phyloP scores from a whole-genome alignment of 2,113 vertebrate genomes.

The Thermophis baileyi region DNA sequence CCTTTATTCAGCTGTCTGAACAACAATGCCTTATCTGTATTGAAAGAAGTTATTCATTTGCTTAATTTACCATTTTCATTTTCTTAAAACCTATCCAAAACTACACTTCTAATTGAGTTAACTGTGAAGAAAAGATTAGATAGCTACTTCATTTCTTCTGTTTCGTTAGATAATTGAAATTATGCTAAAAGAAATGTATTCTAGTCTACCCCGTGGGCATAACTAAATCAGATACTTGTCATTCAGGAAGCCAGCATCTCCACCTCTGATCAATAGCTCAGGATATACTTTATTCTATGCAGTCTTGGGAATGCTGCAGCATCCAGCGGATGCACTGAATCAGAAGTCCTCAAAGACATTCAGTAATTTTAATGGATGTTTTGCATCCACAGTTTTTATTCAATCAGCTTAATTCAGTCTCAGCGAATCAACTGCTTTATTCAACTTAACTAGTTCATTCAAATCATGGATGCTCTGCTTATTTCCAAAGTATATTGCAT shows the following conservation, averaged over 20 bases:
- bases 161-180: background rate
- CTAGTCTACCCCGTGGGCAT: background rate
- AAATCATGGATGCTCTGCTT: background rate
- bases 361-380: background rate
- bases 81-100: slow-evolving; percentile 28
- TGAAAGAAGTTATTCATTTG: slow-evolving; percentile 53
- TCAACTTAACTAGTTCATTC: background rate
- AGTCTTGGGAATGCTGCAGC: background rate
- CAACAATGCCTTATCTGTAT: slow-evolving; percentile 41
- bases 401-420: background rate
- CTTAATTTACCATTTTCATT: slow-evolving; percentile 58
- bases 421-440: background rate
- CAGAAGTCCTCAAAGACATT: background rate
- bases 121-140: background rate
- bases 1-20: slow-evolving; percentile 63
- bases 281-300: background rate
- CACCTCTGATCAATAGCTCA: background rate
- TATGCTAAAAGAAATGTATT: background rate
- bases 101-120: background rate
- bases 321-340: background rate
- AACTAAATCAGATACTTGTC: background rate
- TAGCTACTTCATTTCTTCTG: background rate
- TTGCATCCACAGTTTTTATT: background rate
- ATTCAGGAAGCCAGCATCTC: background rate
- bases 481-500: background rate